These are phyloP conservation scores for Charadrius vociferus DNA, from an alignment of 2,113 vertebrate genomes.

Conservation along the genomic window DNA sequence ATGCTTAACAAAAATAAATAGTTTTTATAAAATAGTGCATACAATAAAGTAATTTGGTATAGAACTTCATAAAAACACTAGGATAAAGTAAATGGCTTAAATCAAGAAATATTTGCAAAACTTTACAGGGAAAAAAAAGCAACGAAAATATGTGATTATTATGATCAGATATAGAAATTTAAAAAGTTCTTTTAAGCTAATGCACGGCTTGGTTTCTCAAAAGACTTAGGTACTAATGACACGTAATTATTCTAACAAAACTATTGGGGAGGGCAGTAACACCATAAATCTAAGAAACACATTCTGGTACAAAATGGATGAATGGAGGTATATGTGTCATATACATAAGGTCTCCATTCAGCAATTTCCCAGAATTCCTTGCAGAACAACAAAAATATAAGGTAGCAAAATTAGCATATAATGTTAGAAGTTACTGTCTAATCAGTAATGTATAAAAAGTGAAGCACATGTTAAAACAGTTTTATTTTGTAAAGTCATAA, in stretches of 20 bases:
- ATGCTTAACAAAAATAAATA: not conserved
- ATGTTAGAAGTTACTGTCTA: not conserved
- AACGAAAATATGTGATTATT: not conserved
- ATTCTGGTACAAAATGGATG: not conserved
- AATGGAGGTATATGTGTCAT: not conserved
- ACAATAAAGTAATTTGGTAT: slow-evolving; percentile 9
- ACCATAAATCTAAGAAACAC: slow-evolving; percentile 20
- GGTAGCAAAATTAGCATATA: not conserved
- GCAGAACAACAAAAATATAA: slow-evolving; percentile 52
- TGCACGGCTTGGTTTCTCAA: not conserved
- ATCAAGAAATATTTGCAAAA: slow-evolving; percentile 54
- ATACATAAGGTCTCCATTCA: not conserved
- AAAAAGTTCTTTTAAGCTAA: not conserved
- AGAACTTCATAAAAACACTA: slow-evolving; percentile 22
- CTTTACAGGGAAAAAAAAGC: not conserved
- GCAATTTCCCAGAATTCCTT: slow-evolving; percentile 46
- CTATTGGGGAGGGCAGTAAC: not conserved
- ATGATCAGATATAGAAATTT: not conserved
- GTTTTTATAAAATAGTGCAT: slow-evolving; percentile 34
- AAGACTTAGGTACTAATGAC: not conserved
- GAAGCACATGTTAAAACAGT: not conserved
- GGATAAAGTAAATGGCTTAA: slow-evolving; percentile 12
- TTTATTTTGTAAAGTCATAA: not conserved
- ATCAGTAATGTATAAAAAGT: not conserved
- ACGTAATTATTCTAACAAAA: slow-evolving; percentile 36